Evolutionary conservation across 1,140 invertebrate species (phyloP).

Genomic region (Aphidius gifuensis): DNA sequence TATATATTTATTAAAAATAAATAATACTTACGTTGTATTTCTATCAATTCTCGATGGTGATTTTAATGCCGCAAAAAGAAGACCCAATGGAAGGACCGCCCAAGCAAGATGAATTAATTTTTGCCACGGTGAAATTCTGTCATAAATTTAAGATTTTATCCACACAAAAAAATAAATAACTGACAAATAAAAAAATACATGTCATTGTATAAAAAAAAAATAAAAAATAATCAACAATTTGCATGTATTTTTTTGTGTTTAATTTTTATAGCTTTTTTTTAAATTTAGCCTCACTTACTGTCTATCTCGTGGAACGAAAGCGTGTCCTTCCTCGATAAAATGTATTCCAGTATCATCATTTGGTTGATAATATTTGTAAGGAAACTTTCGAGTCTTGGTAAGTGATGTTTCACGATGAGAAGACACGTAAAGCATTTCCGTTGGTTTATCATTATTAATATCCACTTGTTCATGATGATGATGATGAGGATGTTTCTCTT

Average conservation of each 20-base stretch:
- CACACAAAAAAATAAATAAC: neutral
- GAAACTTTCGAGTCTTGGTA: constrained; percentile 34
- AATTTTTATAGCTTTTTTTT: too few species aligned
- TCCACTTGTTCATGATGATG: neutral
- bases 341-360: constrained; percentile 19
- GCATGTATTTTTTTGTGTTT: neutral
- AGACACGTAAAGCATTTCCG: constrained; percentile 34
- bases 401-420: constrained; percentile 33
- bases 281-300: constrained; percentile 11
- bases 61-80: constrained; percentile 47
- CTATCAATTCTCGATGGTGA: constrained; percentile 39
- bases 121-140: constrained; percentile 44
- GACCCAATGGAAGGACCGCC: constrained; percentile 47
- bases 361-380: constrained; percentile 36
- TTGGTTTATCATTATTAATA: constrained; percentile 22
- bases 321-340: constrained; percentile 22
- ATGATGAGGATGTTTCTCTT: neutral
- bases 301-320: constrained; percentile 13
- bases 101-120: constrained; percentile 48
- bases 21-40: constrained; percentile 41
- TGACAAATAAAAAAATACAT: neutral
- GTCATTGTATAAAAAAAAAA: neutral
- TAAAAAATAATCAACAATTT: constrained; percentile 8
- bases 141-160: constrained; percentile 14
- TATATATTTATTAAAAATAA: constrained; percentile 10